Conservation (phyloP, 2,888 invertebrate genomes). For the Lampropteryx suffumata region DNA sequence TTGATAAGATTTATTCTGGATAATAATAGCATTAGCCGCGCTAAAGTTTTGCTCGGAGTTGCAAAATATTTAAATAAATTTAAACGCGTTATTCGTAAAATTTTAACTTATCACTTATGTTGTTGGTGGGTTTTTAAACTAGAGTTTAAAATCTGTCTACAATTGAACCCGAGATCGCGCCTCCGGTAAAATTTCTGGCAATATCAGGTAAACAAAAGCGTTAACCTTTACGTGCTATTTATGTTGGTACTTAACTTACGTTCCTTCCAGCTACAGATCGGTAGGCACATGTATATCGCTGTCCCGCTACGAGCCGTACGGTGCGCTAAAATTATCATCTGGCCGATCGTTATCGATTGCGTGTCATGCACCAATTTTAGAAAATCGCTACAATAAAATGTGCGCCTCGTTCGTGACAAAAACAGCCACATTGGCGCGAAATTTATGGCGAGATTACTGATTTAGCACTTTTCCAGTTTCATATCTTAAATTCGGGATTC, state of each 20-base stretch:
- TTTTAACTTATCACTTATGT: no score
- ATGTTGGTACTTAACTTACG: not conserved
- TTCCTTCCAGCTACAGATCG: constrained; percentile 8
- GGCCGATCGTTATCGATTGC: constrained; percentile 61
- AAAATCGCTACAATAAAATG: constrained; percentile 54
- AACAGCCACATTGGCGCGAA: constrained; percentile 33
- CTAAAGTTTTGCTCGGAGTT: no score
- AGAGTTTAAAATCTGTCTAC: constrained; percentile 3
- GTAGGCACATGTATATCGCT: constrained; percentile 1
- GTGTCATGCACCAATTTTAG: constrained; percentile 67
- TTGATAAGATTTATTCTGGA: constrained; percentile 2
- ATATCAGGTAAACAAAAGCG: constrained; percentile 23
- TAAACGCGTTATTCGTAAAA: no score
- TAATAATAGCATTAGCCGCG: not conserved
- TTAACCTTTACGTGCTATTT: constrained; percentile 19
- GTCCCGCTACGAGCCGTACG: constrained; percentile 35
- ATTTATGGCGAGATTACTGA: constrained; percentile 36
- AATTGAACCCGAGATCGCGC: not conserved
- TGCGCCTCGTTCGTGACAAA: constrained; percentile 39
- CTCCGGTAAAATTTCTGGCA: constrained; percentile 9
- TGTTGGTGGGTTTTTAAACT: not conserved
- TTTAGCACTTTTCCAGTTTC: constrained; percentile 32
- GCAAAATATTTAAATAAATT: no score
- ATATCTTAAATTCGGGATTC: constrained; percentile 14
- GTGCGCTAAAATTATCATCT: constrained; percentile 50